These are phyloP conservation scores for Pangasius sanitwongsei DNA, from an alignment of 2,797 vertebrate genomes.

Conservation along the genomic window DNA sequence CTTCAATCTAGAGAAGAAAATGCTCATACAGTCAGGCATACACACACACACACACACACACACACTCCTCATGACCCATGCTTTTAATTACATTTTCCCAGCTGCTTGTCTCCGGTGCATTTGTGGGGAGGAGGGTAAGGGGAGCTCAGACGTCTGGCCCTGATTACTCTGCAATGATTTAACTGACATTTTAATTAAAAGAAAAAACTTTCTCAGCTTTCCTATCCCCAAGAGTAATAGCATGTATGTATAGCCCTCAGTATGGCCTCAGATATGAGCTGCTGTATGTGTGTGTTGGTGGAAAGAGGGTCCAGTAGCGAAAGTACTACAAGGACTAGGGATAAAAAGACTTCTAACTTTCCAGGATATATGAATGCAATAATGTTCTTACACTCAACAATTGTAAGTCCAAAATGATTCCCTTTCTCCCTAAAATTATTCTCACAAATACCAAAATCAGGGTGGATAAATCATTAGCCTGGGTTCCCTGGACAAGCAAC, in stretches of 20 bases:
- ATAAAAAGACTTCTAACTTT: conserved; percentile 7
- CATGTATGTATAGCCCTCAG: conserved; percentile 13
- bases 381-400: background rate
- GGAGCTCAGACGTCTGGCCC: conserved; percentile 67
- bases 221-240: conserved; percentile 71
- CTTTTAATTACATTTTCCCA: conserved; percentile 64
- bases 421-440: background rate
- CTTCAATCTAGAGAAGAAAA: conserved; percentile 25
- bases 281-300: background rate
- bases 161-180: conserved; percentile 82
- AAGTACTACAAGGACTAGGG: background rate
- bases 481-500: background rate
- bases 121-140: conserved; percentile 51
- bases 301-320: conserved; percentile 1
- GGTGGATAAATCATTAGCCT: background rate
- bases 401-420: background rate
- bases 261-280: conserved; percentile 18
- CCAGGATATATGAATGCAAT: too few species aligned
- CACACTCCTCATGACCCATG: conserved; percentile 49
- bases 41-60: conserved; percentile 23
- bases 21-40: conserved; percentile 18
- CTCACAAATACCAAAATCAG: background rate
- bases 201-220: conserved; percentile 74
- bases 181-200: conserved; percentile 85
- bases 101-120: conserved; percentile 57